A percentile compares a stretch with the other conserved stretches of the same genome.
phyloP scores from a whole-genome alignment of 2,113 vertebrate genomes.

The Phalacrocorax carbo region DNA sequence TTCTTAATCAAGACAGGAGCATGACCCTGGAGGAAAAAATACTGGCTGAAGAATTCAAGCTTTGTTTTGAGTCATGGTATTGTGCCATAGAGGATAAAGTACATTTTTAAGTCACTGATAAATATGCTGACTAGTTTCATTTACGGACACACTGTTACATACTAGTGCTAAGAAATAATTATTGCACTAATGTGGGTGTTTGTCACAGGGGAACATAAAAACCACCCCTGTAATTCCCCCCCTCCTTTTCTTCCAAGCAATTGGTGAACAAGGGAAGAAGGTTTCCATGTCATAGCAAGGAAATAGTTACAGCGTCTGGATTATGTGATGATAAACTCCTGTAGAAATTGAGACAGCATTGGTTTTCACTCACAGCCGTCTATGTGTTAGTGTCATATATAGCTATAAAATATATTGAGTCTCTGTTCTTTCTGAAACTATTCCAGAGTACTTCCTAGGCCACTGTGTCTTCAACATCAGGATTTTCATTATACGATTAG shows the following conservation, averaged over 20 bases:
- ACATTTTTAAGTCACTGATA: constrained; percentile 7
- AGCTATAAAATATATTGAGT: not conserved
- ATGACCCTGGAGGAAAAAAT: not conserved
- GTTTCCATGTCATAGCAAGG: not conserved
- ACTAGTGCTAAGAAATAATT: not conserved
- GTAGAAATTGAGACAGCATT: not conserved
- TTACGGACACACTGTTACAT: not conserved
- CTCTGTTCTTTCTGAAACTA: not conserved
- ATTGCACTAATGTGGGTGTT: not conserved
- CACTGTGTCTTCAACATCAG: fast-evolving
- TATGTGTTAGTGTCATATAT: not conserved
- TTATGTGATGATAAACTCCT: not conserved
- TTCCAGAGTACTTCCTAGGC: not conserved
- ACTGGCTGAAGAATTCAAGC: not conserved
- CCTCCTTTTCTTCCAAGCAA: not conserved
- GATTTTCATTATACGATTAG: not conserved
- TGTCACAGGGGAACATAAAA: not conserved
- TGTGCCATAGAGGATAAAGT: not conserved
- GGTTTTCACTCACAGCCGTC: not conserved
- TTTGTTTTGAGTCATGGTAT: not conserved
- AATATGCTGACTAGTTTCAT: not conserved
- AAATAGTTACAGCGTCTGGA: not conserved
- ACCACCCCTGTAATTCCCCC: not conserved
- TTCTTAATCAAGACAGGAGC: not conserved
- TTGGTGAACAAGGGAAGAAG: not conserved